phyloP scores from a whole-genome alignment of 2,797 vertebrate genomes.

The Tragopan temminckii region DNA sequence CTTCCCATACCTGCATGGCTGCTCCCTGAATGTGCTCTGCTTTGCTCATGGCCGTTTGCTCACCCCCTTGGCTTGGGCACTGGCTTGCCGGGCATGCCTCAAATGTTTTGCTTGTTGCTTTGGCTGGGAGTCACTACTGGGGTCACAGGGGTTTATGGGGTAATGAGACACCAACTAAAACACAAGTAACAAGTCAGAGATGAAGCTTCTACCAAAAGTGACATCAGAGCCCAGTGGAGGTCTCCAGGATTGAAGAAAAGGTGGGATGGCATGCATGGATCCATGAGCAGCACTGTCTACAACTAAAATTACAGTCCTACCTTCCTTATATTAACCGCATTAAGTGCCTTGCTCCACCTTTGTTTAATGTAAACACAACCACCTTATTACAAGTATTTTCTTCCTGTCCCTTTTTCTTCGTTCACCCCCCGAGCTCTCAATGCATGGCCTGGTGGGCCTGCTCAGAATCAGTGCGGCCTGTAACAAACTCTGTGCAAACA shows the following conservation, averaged over 20 bases:
- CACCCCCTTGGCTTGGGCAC: fast-evolving
- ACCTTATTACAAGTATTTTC: neutral
- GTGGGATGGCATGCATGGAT: neutral
- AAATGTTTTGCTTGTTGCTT: fast-evolving
- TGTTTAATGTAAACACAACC: neutral
- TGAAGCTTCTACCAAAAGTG: neutral
- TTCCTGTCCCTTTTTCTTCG: neutral
- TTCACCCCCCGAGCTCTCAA: neutral
- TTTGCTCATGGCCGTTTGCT: neutral
- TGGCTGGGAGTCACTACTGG: neutral
- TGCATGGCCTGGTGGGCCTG: neutral
- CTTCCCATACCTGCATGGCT: neutral
- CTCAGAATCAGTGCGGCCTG: neutral
- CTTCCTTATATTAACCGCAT: neutral
- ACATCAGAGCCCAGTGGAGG: neutral
- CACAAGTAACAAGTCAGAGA: neutral
- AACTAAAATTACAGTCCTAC: neutral
- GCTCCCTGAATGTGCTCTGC: neutral
- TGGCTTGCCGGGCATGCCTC: neutral
- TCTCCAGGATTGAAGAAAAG: neutral
- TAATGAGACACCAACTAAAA: neutral
- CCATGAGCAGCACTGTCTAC: fast-evolving
- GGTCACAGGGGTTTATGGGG: neutral
- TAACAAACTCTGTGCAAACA: neutral
- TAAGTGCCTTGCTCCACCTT: neutral